These are phyloP conservation scores for Paradoxurus hermaphroditus DNA, from an alignment of 2,113 vertebrate species.

Conservation along the genomic window DNA sequence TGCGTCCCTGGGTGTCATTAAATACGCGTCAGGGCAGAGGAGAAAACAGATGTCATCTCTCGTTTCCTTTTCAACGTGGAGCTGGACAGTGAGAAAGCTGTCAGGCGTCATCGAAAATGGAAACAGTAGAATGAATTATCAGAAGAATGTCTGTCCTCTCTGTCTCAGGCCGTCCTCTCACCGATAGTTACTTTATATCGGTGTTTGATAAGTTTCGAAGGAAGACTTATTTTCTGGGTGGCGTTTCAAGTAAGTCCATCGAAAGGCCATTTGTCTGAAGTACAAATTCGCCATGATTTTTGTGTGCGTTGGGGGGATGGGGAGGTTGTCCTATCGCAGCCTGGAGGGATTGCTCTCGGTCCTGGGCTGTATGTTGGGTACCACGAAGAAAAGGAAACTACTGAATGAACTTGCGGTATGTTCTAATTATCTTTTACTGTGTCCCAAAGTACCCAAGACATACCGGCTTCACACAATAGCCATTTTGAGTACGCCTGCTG, in stretches of 20 bases:
- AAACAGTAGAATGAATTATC: conserved; percentile 21
- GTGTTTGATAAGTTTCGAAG: conserved; percentile 27
- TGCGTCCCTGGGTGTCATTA: not conserved
- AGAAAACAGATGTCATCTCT: conserved; percentile 1
- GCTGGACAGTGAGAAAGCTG: not conserved
- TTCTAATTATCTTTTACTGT: not conserved
- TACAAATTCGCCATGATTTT: not conserved
- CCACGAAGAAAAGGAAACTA: not conserved
- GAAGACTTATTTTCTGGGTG: conserved; percentile 28
- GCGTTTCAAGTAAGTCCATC: not conserved
- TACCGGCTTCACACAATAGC: not conserved
- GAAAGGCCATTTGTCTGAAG: not conserved
- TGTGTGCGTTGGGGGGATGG: not conserved
- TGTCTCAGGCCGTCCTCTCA: not conserved
- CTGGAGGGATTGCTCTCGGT: not conserved
- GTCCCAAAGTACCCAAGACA: not conserved
- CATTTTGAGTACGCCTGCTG: not conserved
- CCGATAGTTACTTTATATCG: not conserved
- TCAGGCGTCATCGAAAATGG: not conserved
- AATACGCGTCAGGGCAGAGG: not conserved
- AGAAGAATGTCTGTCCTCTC: not conserved
- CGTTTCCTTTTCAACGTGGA: not conserved
- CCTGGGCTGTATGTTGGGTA: not conserved
- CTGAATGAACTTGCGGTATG: not conserved
- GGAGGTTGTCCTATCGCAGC: not conserved